phyloP scores from a whole-genome alignment of 2,113 vertebrate genomes.

The Atrichornis clamosus region DNA sequence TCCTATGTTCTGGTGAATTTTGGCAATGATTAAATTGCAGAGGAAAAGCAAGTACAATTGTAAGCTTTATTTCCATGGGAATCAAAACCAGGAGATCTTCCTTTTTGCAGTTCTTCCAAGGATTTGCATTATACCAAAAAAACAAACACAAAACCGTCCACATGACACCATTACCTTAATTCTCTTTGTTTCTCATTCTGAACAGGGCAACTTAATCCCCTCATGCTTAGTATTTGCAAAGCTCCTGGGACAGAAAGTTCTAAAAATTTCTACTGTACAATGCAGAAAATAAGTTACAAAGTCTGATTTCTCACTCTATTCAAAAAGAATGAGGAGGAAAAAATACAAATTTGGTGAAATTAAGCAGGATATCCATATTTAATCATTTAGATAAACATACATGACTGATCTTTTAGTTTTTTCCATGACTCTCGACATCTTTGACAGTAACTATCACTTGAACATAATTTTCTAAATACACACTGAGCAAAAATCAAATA shows the following conservation, averaged over 20 bases:
- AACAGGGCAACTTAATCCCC: neutral
- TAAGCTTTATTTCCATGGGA: neutral
- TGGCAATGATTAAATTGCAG: neutral
- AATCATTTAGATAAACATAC: neutral
- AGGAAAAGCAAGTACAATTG: neutral
- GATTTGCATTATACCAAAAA: neutral
- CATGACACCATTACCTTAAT: neutral
- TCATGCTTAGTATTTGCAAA: neutral
- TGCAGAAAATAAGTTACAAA: neutral
- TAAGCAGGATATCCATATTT: neutral
- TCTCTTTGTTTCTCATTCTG: neutral
- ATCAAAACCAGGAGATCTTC: neutral
- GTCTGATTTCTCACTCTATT: neutral
- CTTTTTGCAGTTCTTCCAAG: neutral
- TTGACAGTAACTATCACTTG: neutral
- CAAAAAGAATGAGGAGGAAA: neutral
- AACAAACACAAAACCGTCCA: neutral
- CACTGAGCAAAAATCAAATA: neutral
- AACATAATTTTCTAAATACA: neutral
- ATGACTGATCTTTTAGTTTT: neutral
- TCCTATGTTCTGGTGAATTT: neutral
- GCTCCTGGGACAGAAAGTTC: neutral
- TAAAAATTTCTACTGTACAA: neutral
- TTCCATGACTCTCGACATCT: neutral
- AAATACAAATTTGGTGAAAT: neutral